Conservation (phyloP, 1,140 invertebrate genomes). For the Spodoptera litura region DNA sequence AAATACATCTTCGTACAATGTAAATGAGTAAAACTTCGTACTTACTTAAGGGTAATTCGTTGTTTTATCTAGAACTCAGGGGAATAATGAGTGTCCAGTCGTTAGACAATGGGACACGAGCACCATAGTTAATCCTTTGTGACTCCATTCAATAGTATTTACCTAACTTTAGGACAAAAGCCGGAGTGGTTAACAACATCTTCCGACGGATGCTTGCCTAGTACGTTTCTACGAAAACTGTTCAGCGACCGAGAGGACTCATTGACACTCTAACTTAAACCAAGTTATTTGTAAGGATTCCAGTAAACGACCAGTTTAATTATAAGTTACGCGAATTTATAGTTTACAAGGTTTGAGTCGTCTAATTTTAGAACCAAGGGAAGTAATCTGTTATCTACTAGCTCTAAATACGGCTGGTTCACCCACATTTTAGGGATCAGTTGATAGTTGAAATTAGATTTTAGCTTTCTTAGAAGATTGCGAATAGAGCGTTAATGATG, state of each 20-base stretch:
- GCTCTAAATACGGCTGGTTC: too few species aligned
- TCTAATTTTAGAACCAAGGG: too few species aligned
- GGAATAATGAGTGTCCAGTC: conserved; percentile 11
- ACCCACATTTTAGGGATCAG: too few species aligned
- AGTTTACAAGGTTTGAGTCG: too few species aligned
- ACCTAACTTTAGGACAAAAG: neutral
- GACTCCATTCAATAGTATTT: neutral
- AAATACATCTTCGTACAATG: neutral
- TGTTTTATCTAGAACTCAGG: neutral
- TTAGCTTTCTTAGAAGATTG: too few species aligned
- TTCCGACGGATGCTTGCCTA: neutral
- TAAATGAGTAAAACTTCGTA: neutral
- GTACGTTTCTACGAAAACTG: neutral
- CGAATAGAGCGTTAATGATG: too few species aligned
- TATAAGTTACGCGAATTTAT: too few species aligned
- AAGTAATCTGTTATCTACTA: too few species aligned
- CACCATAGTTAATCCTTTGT: conserved; percentile 1
- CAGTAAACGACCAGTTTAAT: neutral
- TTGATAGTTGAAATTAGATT: too few species aligned
- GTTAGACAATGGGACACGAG: neutral
- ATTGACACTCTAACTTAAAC: neutral
- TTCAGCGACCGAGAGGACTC: neutral
- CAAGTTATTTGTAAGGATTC: neutral
- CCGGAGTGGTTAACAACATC: neutral
- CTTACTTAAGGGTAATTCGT: neutral